Evolutionary conservation across 1,140 invertebrate genomes (phyloP), one percentile per base, ranked within the genome.

Genomic region (Neotoxoptera formosana): DNA sequence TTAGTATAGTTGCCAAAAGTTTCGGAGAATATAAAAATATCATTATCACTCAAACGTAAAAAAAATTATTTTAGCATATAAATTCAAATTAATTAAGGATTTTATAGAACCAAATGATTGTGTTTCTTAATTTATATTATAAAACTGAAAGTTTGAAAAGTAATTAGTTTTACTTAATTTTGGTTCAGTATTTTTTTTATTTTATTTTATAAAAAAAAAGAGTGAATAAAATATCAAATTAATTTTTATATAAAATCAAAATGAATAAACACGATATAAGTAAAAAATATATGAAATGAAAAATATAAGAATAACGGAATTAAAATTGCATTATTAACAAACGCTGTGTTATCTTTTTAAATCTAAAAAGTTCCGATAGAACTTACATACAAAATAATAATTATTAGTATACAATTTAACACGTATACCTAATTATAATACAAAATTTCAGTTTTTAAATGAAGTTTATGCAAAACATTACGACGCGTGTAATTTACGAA

Each of bases 101-200:
- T 76, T 76, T 76, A n/a, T 76, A 76, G 30, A 76, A 76, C 60
- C 30, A 76, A 76, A 76, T 76, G n/a, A 76, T 76, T 76, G 60
- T n/a, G 14, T 76, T 76, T 76, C 60, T 76, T 76, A 76, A 76
- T 76, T 76, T 76, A 76, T 76, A 76, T 76, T 76, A 76, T 76
- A 34, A 76, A n/a, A 76, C 60, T n/a, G 60, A 76, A 76, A 76
- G 60, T 76, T 76, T 76, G 60, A 76, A 76, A 76, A 76, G 60
- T 76, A 76, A 76, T 76, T 76, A 76, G 60, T 76, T 76, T 76
- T 76, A 76, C 60, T 76, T 76, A 76, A 76, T 76, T 76, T 76
- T 76, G 14, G 6, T 76, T 76, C 30, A 17, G 30, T 76, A 76
- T n/a, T 76, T 76, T 76, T 67, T 67, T 60, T 30, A n/a, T 76